Percentiles rank a stretch among this genome's conserved stretches.
These are phyloP conservation scores for Trichomycterus rosablanca DNA, from an alignment of 2,113 vertebrate species.

Conservation along the genomic window DNA sequence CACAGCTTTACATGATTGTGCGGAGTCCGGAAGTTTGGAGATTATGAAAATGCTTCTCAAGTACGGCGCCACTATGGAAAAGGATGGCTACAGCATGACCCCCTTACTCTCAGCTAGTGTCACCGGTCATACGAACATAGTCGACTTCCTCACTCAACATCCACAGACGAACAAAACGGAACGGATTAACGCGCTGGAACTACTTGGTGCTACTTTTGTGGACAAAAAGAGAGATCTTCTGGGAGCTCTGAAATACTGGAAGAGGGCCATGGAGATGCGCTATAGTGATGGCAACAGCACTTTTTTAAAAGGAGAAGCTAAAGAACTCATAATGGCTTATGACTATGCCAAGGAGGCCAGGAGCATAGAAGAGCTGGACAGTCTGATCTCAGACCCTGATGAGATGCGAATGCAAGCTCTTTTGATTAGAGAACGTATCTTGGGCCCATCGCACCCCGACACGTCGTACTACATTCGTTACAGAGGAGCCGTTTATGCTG, in stretches of 20 bases:
- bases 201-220: constrained; percentile 93
- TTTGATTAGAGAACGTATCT: constrained; percentile 91
- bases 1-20: constrained; percentile 93
- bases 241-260: constrained; percentile 96
- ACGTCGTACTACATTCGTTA: constrained; percentile 98
- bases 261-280: constrained; percentile 93
- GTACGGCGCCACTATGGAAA: constrained; percentile 94
- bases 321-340: constrained; percentile 89
- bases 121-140: constrained; percentile 96
- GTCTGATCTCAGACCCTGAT: constrained; percentile 92
- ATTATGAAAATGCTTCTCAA: constrained; percentile 97
- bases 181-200: constrained; percentile 88
- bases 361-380: constrained; percentile 85
- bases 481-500: constrained; percentile 92
- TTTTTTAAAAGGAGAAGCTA: constrained; percentile 82
- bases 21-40: constrained; percentile 96
- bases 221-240: constrained; percentile 97
- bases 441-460: constrained; percentile 94
- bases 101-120: constrained; percentile 94
- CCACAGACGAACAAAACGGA: constrained; percentile 82
- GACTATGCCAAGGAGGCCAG: constrained; percentile 92
- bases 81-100: constrained; percentile 96
- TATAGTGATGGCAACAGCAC: constrained; percentile 81
- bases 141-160: constrained; percentile 90
- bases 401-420: constrained; percentile 98